These are phyloP conservation scores for Eonycteris spelaea DNA, from an alignment of 2,113 vertebrate genomes.

Conservation along the genomic window DNA sequence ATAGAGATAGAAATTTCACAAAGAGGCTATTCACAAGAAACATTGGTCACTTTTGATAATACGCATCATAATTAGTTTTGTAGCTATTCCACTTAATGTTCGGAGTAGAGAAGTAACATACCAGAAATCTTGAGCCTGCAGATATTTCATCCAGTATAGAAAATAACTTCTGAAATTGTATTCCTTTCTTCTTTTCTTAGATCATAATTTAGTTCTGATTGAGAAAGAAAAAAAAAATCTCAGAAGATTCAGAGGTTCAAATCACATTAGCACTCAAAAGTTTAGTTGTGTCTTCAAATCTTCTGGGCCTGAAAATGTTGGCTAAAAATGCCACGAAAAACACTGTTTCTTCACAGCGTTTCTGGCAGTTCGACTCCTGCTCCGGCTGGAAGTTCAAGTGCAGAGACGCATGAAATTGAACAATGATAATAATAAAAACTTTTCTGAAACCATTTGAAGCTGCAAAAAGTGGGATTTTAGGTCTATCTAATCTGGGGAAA, in stretches of 20 bases:
- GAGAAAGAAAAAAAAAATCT: slow-evolving; percentile 36
- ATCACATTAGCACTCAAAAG: slow-evolving; percentile 57
- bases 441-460: slow-evolving; percentile 66
- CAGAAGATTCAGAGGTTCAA: slow-evolving; percentile 54
- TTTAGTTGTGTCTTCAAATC: slow-evolving; percentile 58
- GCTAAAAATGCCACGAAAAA: slow-evolving; percentile 43
- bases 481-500: slow-evolving; percentile 62
- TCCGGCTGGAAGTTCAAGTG: slow-evolving; percentile 73
- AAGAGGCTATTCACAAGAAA: slow-evolving; percentile 36
- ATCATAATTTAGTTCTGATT: slow-evolving; percentile 51
- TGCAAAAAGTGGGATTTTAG: slow-evolving; percentile 53
- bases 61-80: slow-evolving; percentile 59
- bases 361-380: slow-evolving; percentile 64
- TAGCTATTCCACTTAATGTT: slow-evolving; percentile 34
- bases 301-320: slow-evolving; percentile 59
- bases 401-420: slow-evolving; percentile 77
- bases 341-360: slow-evolving; percentile 16
- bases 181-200: slow-evolving; percentile 47
- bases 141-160: slow-evolving; percentile 1
- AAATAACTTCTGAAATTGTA: slow-evolving; percentile 44
- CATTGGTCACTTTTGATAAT: slow-evolving; percentile 39
- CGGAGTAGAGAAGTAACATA: slow-evolving; percentile 30
- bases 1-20: slow-evolving; percentile 41
- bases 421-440: slow-evolving; percentile 78
- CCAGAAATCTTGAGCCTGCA: background rate